Base-by-base conservation (phyloP, 2,888 invertebrate species). In the Dicyrtoma fusca region DNA sequence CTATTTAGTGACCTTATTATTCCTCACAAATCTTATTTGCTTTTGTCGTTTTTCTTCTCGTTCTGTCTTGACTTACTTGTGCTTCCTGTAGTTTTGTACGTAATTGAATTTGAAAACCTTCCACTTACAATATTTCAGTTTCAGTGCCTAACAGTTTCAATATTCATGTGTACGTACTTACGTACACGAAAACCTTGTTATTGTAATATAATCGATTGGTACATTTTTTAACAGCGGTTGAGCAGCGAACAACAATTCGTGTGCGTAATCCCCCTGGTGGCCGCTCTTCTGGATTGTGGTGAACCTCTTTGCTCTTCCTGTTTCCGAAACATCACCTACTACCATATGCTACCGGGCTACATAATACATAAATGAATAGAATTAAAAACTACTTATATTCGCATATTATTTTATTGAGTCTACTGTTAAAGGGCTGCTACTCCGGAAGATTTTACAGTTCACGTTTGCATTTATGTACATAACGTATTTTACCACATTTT, bases 231-330 rank as follows among this genome's bases (percentile, higher is more conserved):
- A 34, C 34, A 34, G 34, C 34, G 3, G 34, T 34, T 34, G 34
- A 34, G 17, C 80, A 82, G 17, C 76, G 81, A 25, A 74, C 81
- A n/a, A 77, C 80, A 2, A 81, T 82, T 34, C 75, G 79, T 61
- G 81, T 83, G 11, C 81, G 81, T 59, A 81, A 81, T 61, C 83
- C 82, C 61, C 83, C 83, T 14, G 82, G 83, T 53, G 83, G 83
- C 53, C 79, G 78, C 51, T 82, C 82, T 21, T 76, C 82, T 64
- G 83, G 83, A 44, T 74, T 83, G 47, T 82, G 82, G 82, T 83
- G 75, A 79, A 76, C 51, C 49, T 34, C 34, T 34, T 5, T 34
- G n/a, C n/a, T n/a, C n/a, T n/a, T n/a, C n/a, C n/a, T 34, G 8
- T 34, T 8, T 34, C 34, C 3, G 34, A 34, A 34, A 8, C 8